phyloP scores from a whole-genome alignment of 2,797 vertebrate genomes.

The Phalloptychus januarius region DNA sequence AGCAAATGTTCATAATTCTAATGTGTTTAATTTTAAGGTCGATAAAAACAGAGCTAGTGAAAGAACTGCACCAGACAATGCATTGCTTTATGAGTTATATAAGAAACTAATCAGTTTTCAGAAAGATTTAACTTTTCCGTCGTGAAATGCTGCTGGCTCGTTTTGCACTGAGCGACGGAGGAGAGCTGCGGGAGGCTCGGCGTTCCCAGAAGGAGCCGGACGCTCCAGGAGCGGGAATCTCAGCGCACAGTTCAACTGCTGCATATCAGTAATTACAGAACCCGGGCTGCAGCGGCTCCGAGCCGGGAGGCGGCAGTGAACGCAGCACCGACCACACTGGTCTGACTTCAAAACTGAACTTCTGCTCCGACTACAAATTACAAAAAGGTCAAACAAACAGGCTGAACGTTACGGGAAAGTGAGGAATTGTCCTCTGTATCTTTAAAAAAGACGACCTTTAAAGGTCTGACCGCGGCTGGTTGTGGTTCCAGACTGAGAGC shows the following conservation, averaged over 20 bases:
- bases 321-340: background rate
- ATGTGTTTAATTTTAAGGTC: too few relatives aligned
- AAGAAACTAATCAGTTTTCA: background rate
- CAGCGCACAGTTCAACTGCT: background rate
- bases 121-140: background rate
- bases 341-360: background rate
- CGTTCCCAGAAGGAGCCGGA: constrained; percentile 43
- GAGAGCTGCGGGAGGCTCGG: constrained; percentile 31
- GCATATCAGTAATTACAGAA: constrained; percentile 29
- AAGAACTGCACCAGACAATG: background rate
- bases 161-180: constrained; percentile 13
- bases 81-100: background rate
- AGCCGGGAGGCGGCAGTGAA: constrained; percentile 4
- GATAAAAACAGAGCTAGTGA: background rate
- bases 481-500: background rate
- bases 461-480: background rate
- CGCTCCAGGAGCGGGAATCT: constrained; percentile 28
- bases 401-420: constrained; percentile 4
- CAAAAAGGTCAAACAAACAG: constrained; percentile 11
- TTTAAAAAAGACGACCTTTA: background rate
- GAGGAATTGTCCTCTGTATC: background rate
- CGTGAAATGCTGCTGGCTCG: constrained; percentile 9
- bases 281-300: constrained; percentile 9
- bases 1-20: too few relatives aligned
- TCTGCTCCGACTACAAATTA: constrained; percentile 5